Evolutionary conservation across 2,113 vertebrate genomes (phyloP), one percentile per base, ranked within the genome.

Genomic region (Nothocercus nigrocapillus): DNA sequence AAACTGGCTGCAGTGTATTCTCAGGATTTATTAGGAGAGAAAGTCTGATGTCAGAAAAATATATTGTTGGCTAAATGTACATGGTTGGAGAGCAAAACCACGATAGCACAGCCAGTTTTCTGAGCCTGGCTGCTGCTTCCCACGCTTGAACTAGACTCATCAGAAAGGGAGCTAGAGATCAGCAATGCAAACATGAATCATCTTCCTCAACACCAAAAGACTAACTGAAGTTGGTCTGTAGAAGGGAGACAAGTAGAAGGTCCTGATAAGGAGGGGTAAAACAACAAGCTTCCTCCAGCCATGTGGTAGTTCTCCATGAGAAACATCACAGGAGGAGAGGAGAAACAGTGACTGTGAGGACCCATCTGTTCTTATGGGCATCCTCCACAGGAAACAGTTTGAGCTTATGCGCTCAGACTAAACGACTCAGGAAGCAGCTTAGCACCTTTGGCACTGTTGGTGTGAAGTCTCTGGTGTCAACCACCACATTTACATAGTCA

Each of bases 1-100:
- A 59, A 92, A 63, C 7, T 77, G 54, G 59, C 80, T 93, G 79
- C 80, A 11, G 69, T 6, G 25, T 32, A 67, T 47, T 76, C 67
- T n/a, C 49, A 75, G 63, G 80, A 93, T 93, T 92, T 86, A 62
- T 81, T 40, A 80, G 59, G 72, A 85, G 83, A 93, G 61, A 58
- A 94, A 87, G 22, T 20, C 40, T 45, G 44, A 82, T n/a, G 24
- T 36, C 59, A 93, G 53, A 89, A 89, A 88, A 91, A 18, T 19
- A 42, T 3, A 38, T 28, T 42, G 62, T 11, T 87, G 34, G 47
- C 59, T 68, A 56, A 68, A 76, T n/a, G 47, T 36, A 42, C 7
- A 72, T 88, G 40, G 24, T 24, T 49, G 17, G 11, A 88, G 15
- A 82, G 82, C 34, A 90, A 91, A 88, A 91, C 63, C 28, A 51